These are phyloP conservation scores for Crematogaster levior DNA, from an alignment of 2,888 invertebrate genomes.

Conservation along the genomic window DNA sequence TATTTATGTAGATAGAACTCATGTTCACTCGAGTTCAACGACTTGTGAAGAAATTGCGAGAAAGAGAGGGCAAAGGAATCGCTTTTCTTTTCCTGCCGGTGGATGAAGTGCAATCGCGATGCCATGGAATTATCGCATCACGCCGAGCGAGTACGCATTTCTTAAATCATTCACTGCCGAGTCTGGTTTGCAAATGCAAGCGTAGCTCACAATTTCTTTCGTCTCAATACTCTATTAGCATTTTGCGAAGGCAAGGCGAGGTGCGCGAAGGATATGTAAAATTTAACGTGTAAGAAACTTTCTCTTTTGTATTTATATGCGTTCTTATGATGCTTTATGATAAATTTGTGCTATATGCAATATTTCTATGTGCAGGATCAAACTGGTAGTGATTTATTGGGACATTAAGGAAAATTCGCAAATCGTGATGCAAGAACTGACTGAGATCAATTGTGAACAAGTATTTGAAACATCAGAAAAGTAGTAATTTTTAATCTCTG, in stretches of 20 bases:
- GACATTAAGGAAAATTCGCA: neutral
- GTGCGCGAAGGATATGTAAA: neutral
- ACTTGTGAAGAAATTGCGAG: neutral
- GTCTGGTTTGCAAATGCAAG: neutral
- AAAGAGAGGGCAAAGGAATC: neutral
- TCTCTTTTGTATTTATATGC: constrained; percentile 28
- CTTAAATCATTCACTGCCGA: neutral
- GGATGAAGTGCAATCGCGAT: constrained; percentile 10
- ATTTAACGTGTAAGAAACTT: constrained; percentile 17
- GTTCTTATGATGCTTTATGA: neutral
- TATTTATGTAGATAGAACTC: neutral
- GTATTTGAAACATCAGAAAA: neutral
- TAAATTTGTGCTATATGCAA: neutral
- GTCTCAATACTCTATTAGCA: constrained; percentile 19
- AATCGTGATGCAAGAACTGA: neutral
- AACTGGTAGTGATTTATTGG: neutral
- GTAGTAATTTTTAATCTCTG: neutral
- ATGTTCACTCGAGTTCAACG: neutral
- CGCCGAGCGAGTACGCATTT: neutral
- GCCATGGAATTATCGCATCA: constrained; percentile 6
- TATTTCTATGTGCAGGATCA: neutral
- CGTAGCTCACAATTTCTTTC: constrained; percentile 20
- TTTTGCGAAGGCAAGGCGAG: constrained; percentile 2
- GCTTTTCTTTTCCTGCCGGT: neutral
- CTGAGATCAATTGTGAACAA: neutral